Evolutionary conservation across 2,113 vertebrate species (phyloP).

Genomic region (Phocoena sinus): DNA sequence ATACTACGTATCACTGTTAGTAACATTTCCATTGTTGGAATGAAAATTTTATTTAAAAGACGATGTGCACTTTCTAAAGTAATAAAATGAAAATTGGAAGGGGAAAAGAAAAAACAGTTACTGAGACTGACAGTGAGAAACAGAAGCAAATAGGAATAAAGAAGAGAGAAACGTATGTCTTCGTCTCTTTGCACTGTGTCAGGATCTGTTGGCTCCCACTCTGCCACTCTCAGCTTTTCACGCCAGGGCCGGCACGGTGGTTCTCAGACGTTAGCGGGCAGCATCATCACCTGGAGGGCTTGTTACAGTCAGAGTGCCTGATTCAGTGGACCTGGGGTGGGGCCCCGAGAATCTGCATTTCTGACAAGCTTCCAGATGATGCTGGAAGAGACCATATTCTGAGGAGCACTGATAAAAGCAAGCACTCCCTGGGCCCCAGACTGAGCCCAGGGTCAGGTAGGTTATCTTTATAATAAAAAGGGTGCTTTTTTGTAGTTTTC

Average conservation of each 20-base stretch:
- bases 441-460: accelerated
- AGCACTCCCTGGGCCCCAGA: accelerated
- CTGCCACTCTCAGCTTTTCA: accelerated
- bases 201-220: too few species aligned
- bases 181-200: accelerated
- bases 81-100: not conserved
- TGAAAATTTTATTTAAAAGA: not conserved
- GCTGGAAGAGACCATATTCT: too few species aligned
- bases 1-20: not conserved
- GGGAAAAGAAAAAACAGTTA: not conserved
- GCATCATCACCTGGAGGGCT: not conserved
- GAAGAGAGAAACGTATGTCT: not conserved
- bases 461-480: not conserved
- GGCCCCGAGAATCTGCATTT: not conserved
- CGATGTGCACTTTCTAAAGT: not conserved
- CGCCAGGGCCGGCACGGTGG: accelerated
- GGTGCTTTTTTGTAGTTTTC: accelerated
- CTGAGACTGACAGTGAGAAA: not conserved
- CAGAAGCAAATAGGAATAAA: not conserved
- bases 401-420: not conserved
- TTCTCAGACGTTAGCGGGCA: not conserved
- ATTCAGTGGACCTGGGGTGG: not conserved
- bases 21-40: not conserved
- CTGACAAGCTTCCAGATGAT: not conserved
- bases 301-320: not conserved